Percentiles rank a stretch among this genome's conserved stretches.
phyloP scores from a whole-genome alignment of 2,888 invertebrate genomes.

The Acanthosepion esculentum region DNA sequence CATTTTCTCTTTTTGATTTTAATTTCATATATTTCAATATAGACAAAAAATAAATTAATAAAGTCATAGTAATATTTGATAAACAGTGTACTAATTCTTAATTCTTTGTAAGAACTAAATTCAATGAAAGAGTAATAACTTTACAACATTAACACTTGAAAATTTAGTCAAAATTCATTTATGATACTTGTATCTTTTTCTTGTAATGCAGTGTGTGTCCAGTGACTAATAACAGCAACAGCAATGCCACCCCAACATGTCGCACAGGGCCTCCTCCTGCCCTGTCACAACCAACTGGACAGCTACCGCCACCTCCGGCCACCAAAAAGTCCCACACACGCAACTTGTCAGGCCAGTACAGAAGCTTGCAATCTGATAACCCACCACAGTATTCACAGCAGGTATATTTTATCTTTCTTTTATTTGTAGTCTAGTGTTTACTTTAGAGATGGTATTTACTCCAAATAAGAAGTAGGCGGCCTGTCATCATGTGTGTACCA shows the following conservation, averaged over 20 bases:
- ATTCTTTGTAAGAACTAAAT: neutral
- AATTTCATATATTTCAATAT: too few relatives aligned
- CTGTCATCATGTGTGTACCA: neutral
- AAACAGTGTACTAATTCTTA: neutral
- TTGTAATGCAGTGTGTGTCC: slow-evolving; percentile 25
- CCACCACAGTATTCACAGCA: slow-evolving; percentile 49
- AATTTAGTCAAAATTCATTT: neutral
- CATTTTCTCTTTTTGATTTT: too few relatives aligned
- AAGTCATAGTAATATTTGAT: too few relatives aligned
- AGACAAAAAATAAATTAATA: too few relatives aligned
- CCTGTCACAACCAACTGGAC: slow-evolving; percentile 59
- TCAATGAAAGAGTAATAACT: neutral
- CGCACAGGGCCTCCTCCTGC: slow-evolving; percentile 51
- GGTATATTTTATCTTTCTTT: neutral
- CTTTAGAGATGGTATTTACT: neutral
- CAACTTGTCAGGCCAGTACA: slow-evolving; percentile 68
- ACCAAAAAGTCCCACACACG: slow-evolving; percentile 69
- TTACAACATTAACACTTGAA: neutral
- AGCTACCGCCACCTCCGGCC: slow-evolving; percentile 72
- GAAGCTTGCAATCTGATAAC: slow-evolving; percentile 60
- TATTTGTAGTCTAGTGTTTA: neutral
- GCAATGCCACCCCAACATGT: slow-evolving; percentile 57
- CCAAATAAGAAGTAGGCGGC: neutral
- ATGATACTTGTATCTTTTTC: neutral
- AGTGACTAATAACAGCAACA: slow-evolving; percentile 54